Conservation (phyloP, 2,797 vertebrate species). For the Sebastolobus altivelis region DNA sequence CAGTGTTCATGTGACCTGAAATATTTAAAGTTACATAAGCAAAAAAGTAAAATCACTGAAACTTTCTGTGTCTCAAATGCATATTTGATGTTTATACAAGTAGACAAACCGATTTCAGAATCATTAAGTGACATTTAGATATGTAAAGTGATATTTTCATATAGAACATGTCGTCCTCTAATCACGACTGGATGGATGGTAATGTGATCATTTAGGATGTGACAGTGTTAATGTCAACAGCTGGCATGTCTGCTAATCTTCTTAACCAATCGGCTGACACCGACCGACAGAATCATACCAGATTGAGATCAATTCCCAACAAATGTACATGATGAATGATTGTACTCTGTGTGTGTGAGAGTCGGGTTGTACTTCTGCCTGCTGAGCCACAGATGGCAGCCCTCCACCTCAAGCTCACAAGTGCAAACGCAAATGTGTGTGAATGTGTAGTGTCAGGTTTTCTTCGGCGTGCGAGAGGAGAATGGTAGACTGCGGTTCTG, state of each 20-base stretch:
- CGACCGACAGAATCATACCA: background rate
- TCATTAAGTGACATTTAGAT: background rate
- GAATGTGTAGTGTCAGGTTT: conserved; percentile 56
- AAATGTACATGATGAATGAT: background rate
- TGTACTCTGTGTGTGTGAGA: background rate
- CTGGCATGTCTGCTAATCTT: conserved; percentile 45
- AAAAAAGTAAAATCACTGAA: background rate
- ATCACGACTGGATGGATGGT: background rate
- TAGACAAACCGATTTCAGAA: background rate
- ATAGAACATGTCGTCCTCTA: background rate
- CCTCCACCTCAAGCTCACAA: conserved; percentile 65
- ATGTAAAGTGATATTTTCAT: conserved; percentile 13
- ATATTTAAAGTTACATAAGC: background rate
- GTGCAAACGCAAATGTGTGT: conserved; percentile 47
- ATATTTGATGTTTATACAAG: conserved; percentile 1
- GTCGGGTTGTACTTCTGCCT: conserved; percentile 66
- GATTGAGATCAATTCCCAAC: background rate
- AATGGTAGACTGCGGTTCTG: conserved; percentile 41
- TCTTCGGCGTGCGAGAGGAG: conserved; percentile 39
- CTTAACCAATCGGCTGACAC: conserved; percentile 41
- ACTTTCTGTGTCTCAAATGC: background rate
- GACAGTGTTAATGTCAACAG: conserved; percentile 49
- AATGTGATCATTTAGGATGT: conserved; percentile 33
- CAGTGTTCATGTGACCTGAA: background rate
- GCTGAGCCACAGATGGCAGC: conserved; percentile 78